phyloP scores from a whole-genome alignment of 1,140 invertebrate species.

The Medauroidea extradentata region DNA sequence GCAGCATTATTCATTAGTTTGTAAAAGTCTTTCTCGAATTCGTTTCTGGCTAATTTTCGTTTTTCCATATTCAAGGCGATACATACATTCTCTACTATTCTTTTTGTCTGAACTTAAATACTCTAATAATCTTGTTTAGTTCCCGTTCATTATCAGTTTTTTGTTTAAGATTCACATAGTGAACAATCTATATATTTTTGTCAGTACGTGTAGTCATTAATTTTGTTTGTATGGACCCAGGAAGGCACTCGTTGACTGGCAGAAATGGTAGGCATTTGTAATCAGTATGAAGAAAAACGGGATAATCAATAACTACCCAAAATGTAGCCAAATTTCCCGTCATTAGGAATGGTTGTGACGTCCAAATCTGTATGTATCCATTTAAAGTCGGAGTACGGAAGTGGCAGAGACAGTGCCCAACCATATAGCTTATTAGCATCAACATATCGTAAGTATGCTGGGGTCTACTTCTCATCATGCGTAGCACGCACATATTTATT shows the following conservation, averaged over 20 bases:
- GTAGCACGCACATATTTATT: conserved; percentile 37
- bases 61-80: conserved; percentile 35
- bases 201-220: conserved; percentile 13
- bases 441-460: conserved; percentile 23
- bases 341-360: conserved; percentile 7
- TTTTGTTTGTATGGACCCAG: conserved; percentile 20
- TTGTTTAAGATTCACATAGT: conserved; percentile 31
- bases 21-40: conserved; percentile 50
- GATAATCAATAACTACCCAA: conserved; percentile 35
- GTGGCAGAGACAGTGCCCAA: conserved; percentile 20
- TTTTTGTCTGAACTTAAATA: conserved; percentile 35
- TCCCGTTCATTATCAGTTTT: conserved; percentile 25
- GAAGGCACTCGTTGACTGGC: conserved; percentile 29
- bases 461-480: conserved; percentile 5
- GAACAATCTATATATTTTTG: conserved; percentile 31
- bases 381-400: conserved; percentile 21
- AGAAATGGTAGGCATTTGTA: conserved; percentile 42
- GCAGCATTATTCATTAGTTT: conserved; percentile 48
- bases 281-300: conserved; percentile 27
- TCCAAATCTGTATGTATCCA: conserved; percentile 11
- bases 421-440: conserved; percentile 32
- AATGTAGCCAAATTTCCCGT: background rate
- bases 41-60: conserved; percentile 32
- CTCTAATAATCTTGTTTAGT: conserved; percentile 35
- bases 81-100: conserved; percentile 33